Evolutionary conservation across 2,113 vertebrate species (phyloP), one percentile per base, ranked within the genome.

Genomic region (Lasiurus borealis): DNA sequence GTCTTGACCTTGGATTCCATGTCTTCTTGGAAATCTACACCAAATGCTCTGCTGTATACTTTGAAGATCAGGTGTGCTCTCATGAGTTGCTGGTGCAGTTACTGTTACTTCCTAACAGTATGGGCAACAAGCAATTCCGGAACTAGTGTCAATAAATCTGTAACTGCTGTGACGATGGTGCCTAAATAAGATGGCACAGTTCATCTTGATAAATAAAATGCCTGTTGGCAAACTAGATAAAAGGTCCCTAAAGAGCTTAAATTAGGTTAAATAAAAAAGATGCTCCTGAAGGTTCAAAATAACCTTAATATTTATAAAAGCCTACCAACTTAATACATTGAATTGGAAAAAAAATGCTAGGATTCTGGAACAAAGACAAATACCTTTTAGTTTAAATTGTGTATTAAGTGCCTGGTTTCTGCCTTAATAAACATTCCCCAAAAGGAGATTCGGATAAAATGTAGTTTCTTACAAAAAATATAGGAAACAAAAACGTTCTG

Each of bases 341-440:
- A 86, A 71, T 75, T 88, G 44, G 14, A 19, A 80, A 83, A 83
- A 72, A 72, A 90, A 66, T 50, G 31, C 59, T 69, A 93, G 31
- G 6, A n/a, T 13, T 88, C 50, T 85, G 8, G 14, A 77, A 59
- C 59, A 82, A 64, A 36, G 81, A 21, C 6, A n/a, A 64, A 73
- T 9, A 10, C 6, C 34, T 66, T 44, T 78, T 23, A 64, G 73
- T 85, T 50, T 90, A 57, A 71, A 71, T 36, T 59, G 15, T 64
- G 6, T 62, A 6, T n/a, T 31, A 62, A 75, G 3, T 64, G 9
- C 54, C 71, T 68, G 3, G 18, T 68, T 72, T 57, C 44, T 36
- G 52, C 8, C 13, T 46, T 66, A 66, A 68, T 57, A 80, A 36
- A 8, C 54, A 27, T 52, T 52, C 3, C 2, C 21, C 48, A 34